Evolutionary conservation across 2,113 vertebrate species (phyloP).

Genomic region (Gymnobelideus leadbeateri): DNA sequence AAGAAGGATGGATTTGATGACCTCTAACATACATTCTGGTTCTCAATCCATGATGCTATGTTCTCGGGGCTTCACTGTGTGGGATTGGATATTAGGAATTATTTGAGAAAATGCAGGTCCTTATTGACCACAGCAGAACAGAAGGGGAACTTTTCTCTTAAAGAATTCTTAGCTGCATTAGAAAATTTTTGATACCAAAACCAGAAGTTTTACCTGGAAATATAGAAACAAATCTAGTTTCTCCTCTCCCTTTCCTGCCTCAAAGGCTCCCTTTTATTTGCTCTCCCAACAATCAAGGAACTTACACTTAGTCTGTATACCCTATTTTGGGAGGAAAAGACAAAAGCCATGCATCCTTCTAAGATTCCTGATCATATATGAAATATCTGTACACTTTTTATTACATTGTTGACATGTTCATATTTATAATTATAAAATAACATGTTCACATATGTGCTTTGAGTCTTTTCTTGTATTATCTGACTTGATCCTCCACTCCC

Average conservation of each 20-base stretch:
- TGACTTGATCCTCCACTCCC: not conserved
- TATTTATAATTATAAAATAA: not conserved
- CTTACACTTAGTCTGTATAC: not conserved
- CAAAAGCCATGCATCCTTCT: not conserved
- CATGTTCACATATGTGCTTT: not conserved
- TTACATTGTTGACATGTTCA: not conserved
- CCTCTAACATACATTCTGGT: not conserved
- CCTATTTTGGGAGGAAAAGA: not conserved
- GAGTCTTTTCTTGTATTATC: not conserved
- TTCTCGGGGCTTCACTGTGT: not conserved
- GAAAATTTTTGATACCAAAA: not conserved
- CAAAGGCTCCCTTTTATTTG: not conserved
- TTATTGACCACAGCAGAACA: not conserved
- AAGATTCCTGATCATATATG: not conserved
- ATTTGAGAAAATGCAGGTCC: not conserved
- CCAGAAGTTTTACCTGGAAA: not conserved
- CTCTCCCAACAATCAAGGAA: not conserved
- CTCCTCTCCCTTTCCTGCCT: not conserved
- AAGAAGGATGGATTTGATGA: not conserved
- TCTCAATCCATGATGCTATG: not conserved
- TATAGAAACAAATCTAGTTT: not conserved
- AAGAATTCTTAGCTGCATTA: not conserved
- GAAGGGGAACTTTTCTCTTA: not conserved
- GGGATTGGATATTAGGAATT: not conserved
- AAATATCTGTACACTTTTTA: not conserved